phyloP scores from a whole-genome alignment of 2,113 vertebrate species.

The Spermophilus dauricus region DNA sequence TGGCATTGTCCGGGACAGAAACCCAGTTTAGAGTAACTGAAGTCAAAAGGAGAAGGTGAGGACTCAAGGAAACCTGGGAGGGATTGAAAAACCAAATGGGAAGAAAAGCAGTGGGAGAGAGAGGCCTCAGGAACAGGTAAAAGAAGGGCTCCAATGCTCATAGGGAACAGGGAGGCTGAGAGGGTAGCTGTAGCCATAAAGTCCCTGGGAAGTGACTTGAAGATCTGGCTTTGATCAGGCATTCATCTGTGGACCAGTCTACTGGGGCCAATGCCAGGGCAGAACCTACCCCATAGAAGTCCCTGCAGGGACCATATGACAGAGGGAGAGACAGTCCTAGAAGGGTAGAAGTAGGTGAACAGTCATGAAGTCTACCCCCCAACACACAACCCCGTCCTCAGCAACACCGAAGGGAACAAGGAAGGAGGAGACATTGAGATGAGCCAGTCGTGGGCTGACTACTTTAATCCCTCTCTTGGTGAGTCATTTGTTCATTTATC shows the following conservation, averaged over 20 bases:
- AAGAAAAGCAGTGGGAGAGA: no score
- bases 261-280: background rate
- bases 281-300: background rate
- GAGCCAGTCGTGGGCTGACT: no score
- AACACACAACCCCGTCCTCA: accelerated
- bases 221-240: background rate
- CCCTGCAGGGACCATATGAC: background rate
- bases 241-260: background rate
- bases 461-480: no score
- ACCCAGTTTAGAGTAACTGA: no score
- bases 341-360: background rate
- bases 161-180: background rate
- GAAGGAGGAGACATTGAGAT: no score
- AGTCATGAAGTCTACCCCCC: background rate
- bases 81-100: no score
- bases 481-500: background rate
- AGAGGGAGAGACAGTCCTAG: background rate
- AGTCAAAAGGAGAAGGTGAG: background rate
- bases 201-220: background rate
- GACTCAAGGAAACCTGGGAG: accelerated
- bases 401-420: background rate
- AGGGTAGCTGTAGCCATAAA: background rate
- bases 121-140: background rate
- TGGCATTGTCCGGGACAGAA: background rate
- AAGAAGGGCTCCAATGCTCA: no score